Base-by-base conservation (phyloP, 1,140 invertebrate genomes). In the Choristoneura fumiferana region DNA sequence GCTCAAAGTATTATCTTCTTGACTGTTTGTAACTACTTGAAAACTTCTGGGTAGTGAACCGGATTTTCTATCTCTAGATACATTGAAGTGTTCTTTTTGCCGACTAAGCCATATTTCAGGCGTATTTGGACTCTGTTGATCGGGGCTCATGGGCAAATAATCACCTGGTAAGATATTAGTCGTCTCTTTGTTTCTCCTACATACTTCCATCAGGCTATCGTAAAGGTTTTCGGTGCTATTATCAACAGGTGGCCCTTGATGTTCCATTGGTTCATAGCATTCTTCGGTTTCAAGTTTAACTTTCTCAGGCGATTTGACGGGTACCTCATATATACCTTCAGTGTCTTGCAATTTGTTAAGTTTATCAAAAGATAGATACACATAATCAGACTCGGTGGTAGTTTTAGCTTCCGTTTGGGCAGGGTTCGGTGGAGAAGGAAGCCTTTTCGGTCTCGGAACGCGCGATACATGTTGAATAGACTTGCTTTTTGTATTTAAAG, bases 41-140 rank as follows among this genome's bases (percentile, higher is more conserved):
- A 96, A 96, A 67, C 94, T 95, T 54, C 95, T 90, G 0, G 95
- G 95, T 35, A 96, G 73, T 0, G 95, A 96, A 13, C 94, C 95
- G 37, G 94, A 93, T 78, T 96, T 96, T 71, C 87, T 90, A 49
- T 89, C 86, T 65, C 87, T 78, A 8, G 87, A 84, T 35, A 89
- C 80, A 66, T 82, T 89, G 43, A 89, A 90, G 71, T 90, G 87
- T 71, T 90, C 86, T 58, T 91, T 88, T 81, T 90, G 76, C 39
- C 86, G 71, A 56, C 90, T 90, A 8, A 91, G 67, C 91, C 91
- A 90, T 59, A 90, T 89, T 73, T 90, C 85, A 33, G 88, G 83
- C 10, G 74, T 87, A 66, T 86, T 90, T 36, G 78, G 91, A 71
- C 82, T 91, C 72, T 88, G 89, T 66, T 77, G 87, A 12, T 84